Evolutionary conservation across 2,113 vertebrate genomes (phyloP).

Genomic region (Gnathonemus longibarbis): DNA sequence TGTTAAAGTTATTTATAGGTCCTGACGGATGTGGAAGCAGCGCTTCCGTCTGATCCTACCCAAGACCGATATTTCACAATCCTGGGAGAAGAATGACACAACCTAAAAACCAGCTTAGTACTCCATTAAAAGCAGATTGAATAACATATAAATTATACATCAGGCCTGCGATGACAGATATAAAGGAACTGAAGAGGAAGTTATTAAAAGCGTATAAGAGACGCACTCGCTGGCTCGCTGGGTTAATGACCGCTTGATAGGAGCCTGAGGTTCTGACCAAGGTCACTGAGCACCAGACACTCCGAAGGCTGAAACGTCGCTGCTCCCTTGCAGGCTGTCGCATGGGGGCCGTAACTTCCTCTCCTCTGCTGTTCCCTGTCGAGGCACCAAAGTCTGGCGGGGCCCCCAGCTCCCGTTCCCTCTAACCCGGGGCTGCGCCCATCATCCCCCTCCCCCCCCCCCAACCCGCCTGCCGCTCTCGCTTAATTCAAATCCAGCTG

Average conservation of each 20-base stretch:
- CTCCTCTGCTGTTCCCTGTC: background rate
- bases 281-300: background rate
- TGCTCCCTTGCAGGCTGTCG: background rate
- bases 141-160: conserved; percentile 3
- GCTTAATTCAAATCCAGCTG: conserved; percentile 35
- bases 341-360: background rate
- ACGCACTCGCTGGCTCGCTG: background rate
- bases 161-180: background rate
- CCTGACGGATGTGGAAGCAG: background rate
- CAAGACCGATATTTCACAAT: background rate
- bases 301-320: background rate
- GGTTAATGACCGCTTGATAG: background rate
- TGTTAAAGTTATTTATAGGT: background rate
- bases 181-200: background rate
- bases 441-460: background rate
- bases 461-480: conserved; percentile 18
- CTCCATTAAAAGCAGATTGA: conserved; percentile 1
- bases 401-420: background rate
- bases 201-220: conserved; percentile 1
- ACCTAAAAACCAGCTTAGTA: background rate
- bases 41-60: background rate
- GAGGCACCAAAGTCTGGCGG: background rate
- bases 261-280: background rate
- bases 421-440: background rate
- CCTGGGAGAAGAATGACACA: background rate